Evolutionary conservation across 1,140 invertebrate genomes (phyloP), one percentile per base, ranked within the genome.

Genomic region (Odontomachus brunneus): DNA sequence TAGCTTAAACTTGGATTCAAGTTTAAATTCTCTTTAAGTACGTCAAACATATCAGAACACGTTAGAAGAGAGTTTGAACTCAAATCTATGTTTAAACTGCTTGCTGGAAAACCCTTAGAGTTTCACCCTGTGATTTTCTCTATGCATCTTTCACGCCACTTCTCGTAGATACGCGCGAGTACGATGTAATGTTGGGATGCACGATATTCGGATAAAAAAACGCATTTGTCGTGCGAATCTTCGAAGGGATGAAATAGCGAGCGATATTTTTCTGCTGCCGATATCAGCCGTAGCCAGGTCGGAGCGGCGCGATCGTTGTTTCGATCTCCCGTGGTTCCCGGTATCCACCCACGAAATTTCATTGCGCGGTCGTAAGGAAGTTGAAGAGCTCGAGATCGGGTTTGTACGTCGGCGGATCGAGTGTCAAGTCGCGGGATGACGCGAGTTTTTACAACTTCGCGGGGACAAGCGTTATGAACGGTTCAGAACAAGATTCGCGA

Each of bases 381-480:
- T 87, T 87, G n/a, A 53, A 71, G 38, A 85, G 48, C 48, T 9
- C 48, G 26, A 19, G 26, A 63, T 11, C 55, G n/a, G 1, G 19
- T 60, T 33, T 71, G 78, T 63, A 51, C 29, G 5, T 7, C 7
- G 15, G 19, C 12, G 19, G 26, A 24, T 11, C 38, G 82, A 57
- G 75, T 72, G 80, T 75, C 44, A 17, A n/a, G 9, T 49, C 33
- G 38, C 38, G 19, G 12, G 48, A 75, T 53, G 51, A 17, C 29
- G 17, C 53, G 82, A 85, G 75, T 78, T 87, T 84, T 73, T 82
- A 73, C 33, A 87, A 88, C 66, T 87, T 84, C 49, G 44, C 60
- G 15, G 57, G 67, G 29, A 33, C 48, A 72, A 48, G 59, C 49
- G 71, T 85, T 84, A 75, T 26, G 82, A 76, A 66, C 74, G 57